phyloP scores from a whole-genome alignment of 92 coral and sea anemone genomes.

The Zoanthus gigantus region DNA sequence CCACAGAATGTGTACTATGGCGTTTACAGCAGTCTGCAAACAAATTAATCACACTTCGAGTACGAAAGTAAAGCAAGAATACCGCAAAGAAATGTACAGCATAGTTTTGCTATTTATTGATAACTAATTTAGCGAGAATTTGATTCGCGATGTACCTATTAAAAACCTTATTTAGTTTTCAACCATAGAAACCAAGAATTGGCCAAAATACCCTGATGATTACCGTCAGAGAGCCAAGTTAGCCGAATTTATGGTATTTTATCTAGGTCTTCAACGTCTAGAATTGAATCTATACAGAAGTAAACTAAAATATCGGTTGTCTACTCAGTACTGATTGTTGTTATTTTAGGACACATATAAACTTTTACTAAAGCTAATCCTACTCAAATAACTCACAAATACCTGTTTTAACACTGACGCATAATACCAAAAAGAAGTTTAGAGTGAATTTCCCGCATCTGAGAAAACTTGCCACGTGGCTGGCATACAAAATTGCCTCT shows the following conservation, averaged over 20 bases:
- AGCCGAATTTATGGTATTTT: not conserved
- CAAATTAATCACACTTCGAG: not conserved
- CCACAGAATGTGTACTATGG: not conserved
- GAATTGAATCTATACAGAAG: not conserved
- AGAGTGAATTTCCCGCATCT: not conserved
- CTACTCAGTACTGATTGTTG: not conserved
- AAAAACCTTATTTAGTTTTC: not conserved
- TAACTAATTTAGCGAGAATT: too few species aligned
- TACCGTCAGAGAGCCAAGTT: not conserved
- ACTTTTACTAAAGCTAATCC: not conserved
- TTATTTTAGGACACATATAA: not conserved
- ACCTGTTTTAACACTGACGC: constrained; percentile 21
- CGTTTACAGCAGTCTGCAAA: not conserved
- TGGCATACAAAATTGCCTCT: too few species aligned
- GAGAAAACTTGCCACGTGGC: not conserved
- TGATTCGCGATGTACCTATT: too few species aligned
- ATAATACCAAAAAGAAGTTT: not conserved
- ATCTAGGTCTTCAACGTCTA: too few species aligned
- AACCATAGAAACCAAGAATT: not conserved
- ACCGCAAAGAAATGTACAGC: not conserved
- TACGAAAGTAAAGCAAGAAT: not conserved
- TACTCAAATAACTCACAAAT: not conserved
- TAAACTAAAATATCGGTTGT: not conserved
- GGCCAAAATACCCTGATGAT: too few species aligned
- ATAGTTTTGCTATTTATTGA: not conserved